Conservation (phyloP, 2,888 invertebrate species). For the Mesorhabditis spiculigera region DNA sequence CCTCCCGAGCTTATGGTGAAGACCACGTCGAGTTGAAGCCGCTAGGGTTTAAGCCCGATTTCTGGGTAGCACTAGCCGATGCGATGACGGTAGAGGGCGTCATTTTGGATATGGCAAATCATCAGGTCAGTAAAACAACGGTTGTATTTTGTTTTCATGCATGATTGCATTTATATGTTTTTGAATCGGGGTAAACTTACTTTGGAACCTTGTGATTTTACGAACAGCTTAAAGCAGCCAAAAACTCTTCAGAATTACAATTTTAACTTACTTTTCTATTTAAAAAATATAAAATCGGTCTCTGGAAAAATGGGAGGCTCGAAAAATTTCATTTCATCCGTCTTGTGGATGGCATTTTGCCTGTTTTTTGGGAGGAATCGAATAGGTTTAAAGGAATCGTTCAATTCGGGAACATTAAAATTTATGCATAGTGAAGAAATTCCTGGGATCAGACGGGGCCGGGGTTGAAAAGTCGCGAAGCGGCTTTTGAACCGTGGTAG, state of each 20-base stretch:
- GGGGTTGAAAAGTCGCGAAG: not conserved
- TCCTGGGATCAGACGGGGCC: too few species aligned
- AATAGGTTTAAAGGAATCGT: too few species aligned
- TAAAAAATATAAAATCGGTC: not conserved
- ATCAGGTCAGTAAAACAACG: constrained; percentile 29
- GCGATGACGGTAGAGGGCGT: constrained; percentile 56
- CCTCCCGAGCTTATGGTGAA: constrained; percentile 49
- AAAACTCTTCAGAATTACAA: not conserved
- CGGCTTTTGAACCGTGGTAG: not conserved
- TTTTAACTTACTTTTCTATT: constrained; percentile 12
- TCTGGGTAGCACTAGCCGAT: constrained; percentile 57
- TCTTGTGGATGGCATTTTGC: too few species aligned
- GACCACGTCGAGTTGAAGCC: constrained; percentile 51
- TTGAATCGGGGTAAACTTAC: not conserved
- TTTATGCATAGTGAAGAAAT: too few species aligned
- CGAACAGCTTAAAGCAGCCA: too few species aligned
- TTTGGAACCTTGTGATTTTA: too few species aligned
- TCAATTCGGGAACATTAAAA: too few species aligned
- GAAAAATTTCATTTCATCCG: too few species aligned
- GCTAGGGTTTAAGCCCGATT: constrained; percentile 57
- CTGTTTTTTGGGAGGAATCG: too few species aligned
- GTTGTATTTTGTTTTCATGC: not conserved
- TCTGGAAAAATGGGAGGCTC: too few species aligned
- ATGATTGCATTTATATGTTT: not conserved
- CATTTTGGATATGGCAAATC: constrained; percentile 53